phyloP scores from a whole-genome alignment of 1,140 invertebrate genomes.

The Dreissena rostriformis region DNA sequence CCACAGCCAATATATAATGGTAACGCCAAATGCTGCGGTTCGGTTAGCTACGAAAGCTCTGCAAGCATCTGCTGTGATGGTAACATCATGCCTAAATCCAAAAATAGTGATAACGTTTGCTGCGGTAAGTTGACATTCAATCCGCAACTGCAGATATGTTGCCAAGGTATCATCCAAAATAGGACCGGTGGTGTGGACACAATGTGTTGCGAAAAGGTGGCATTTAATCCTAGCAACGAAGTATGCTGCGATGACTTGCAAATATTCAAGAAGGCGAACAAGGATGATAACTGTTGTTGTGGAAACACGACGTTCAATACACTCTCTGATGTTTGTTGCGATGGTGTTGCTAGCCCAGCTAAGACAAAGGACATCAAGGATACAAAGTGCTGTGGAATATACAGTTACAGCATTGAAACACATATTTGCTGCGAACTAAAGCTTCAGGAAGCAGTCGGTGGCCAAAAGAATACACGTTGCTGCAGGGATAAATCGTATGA shows the following conservation, averaged over 20 bases:
- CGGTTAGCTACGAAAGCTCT: conserved; percentile 20
- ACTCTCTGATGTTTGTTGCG: conserved; percentile 28
- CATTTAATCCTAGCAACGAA: conserved; percentile 24
- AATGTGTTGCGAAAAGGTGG: conserved; percentile 32
- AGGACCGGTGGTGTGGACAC: conserved; percentile 22
- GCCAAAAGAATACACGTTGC: conserved; percentile 43
- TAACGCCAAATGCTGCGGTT: conserved; percentile 35
- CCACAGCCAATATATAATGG: conserved; percentile 33
- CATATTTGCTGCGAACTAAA: conserved; percentile 50
- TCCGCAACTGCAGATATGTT: conserved; percentile 45
- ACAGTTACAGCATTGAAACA: conserved; percentile 29
- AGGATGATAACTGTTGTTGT: conserved; percentile 56
- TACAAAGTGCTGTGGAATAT: conserved; percentile 45
- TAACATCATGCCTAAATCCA: conserved; percentile 27
- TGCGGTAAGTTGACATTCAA: conserved; percentile 50
- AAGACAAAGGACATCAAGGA: conserved; percentile 37
- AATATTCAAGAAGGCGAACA: conserved; percentile 36
- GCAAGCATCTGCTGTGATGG: conserved; percentile 42
- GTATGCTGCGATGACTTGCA: conserved; percentile 47
- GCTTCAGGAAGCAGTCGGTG: conserved; percentile 34
- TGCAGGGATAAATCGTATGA: conserved; percentile 37
- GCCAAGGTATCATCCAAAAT: conserved; percentile 16
- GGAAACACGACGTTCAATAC: conserved; percentile 52
- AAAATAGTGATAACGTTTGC: conserved; percentile 45
- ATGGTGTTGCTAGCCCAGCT: conserved; percentile 14